Evolutionary conservation across 2,888 invertebrate genomes (phyloP).

Genomic region (Timandra comae): DNA sequence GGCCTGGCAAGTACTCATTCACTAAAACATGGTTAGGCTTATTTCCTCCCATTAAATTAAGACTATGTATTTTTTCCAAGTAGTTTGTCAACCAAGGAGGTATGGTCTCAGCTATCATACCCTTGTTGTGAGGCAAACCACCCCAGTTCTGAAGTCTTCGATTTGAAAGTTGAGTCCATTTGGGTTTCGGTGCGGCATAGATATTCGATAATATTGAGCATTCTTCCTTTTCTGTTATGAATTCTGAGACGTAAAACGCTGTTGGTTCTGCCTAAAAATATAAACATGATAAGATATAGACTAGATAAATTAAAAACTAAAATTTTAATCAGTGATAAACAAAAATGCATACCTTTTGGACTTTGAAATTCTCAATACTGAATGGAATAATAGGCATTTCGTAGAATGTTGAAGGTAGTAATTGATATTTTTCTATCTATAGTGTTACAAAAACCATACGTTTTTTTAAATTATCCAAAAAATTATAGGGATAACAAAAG

Average conservation of each 20-base stretch:
- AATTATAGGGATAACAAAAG: too few relatives aligned
- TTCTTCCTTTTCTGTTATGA: conserved; percentile 86
- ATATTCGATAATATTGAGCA: conserved; percentile 82
- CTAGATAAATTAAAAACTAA: too few relatives aligned
- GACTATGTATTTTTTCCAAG: conserved; percentile 80
- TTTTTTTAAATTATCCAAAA: too few relatives aligned
- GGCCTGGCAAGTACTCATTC: conserved; percentile 94
- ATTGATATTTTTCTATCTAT: too few relatives aligned
- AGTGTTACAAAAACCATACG: too few relatives aligned
- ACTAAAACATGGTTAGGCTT: conserved; percentile 95
- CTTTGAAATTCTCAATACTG: conserved; percentile 2
- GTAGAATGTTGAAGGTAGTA: too few relatives aligned
- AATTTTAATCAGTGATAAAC: too few relatives aligned
- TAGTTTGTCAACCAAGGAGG: conserved; percentile 89
- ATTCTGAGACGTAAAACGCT: conserved; percentile 90
- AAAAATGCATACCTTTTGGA: neutral
- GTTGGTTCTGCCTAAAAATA: conserved; percentile 72
- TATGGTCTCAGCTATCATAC: conserved; percentile 93
- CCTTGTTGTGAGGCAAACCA: conserved; percentile 93
- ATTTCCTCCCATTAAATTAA: conserved; percentile 83
- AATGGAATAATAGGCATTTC: too few relatives aligned
- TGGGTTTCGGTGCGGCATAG: conserved; percentile 90
- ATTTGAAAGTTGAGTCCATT: conserved; percentile 95
- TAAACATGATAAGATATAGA: too few relatives aligned
- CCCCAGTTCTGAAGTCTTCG: conserved; percentile 98